Evolutionary conservation across 2,113 vertebrate genomes (phyloP).

Genomic region (Theristicus caerulescens): DNA sequence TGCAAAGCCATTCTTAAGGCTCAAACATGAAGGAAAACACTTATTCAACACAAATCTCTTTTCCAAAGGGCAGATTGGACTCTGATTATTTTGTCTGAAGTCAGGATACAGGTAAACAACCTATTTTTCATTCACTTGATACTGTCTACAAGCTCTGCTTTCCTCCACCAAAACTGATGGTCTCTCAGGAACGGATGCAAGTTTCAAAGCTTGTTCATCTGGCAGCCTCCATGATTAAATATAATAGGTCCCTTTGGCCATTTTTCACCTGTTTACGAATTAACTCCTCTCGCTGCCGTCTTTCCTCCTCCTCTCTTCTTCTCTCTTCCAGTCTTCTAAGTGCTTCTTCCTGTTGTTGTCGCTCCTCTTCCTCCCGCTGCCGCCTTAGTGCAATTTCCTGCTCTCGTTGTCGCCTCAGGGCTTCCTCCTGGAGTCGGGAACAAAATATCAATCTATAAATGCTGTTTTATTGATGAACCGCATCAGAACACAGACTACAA

Average conservation of each 20-base stretch:
- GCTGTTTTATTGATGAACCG: neutral
- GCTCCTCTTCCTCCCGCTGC: conserved; percentile 92
- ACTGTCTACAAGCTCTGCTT: neutral
- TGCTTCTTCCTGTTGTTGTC: conserved; percentile 91
- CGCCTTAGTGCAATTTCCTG: conserved; percentile 90
- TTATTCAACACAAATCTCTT: neutral
- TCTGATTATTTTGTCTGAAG: neutral
- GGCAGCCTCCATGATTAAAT: neutral
- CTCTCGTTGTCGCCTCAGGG: conserved; percentile 76
- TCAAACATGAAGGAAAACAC: neutral
- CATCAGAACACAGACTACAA: conserved; percentile 34
- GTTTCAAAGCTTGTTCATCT: neutral
- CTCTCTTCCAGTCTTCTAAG: conserved; percentile 88
- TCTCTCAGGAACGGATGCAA: fast-evolving
- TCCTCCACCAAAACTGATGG: neutral
- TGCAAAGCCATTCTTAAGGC: neutral
- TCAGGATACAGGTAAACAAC: neutral
- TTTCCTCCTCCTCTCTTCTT: conserved; percentile 91
- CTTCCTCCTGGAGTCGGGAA: conserved; percentile 76
- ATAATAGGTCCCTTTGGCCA: neutral
- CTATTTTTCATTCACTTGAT: neutral
- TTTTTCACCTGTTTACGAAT: conserved; percentile 88
- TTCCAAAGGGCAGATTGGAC: neutral
- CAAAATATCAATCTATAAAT: neutral
- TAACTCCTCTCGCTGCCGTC: conserved; percentile 88